Evolutionary conservation across 2,797 vertebrate species (phyloP), one percentile per base, ranked within the genome.

Genomic region (Etheostoma perlongum): DNA sequence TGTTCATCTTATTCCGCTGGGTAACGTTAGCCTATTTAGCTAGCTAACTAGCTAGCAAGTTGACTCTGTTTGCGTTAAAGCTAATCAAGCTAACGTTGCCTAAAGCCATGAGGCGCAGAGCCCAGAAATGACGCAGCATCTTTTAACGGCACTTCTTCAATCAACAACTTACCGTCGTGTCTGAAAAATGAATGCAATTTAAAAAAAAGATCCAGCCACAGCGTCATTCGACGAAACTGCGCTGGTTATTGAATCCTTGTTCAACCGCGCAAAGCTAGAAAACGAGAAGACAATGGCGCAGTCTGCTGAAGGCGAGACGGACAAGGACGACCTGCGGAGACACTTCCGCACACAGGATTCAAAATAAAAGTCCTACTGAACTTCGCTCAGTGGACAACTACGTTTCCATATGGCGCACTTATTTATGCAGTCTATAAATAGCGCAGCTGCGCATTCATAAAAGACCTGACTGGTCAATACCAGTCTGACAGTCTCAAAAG

Each of bases 121-220:
- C 18, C 33, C 2, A 5, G 0, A 15, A 18, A 48, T 86, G 86
- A 90, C 86, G 83, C 85, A 81, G 58, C 63, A 76, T 0, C 0
- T 58, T 72, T 47, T 16, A 36, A 18, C 13, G 2, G 0, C 2
- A 4, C 47, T 13, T 30, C 27, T 19, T n/a, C 8, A 5, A 27
- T 10, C 2, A 19, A 4, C 11, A 11, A 90, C 88, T 83, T 48
- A 90, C 86, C 77, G 58, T 70, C 1, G 47, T 2, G 19, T 55
- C 16, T 15, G 12, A 2, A 5, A 19, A 67, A 62, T 6, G 3
- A 49, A 11, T 2, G 2, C 7, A 40, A 14, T 3, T 23, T 42
- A 3, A 23, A 30, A 30, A 30, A 30, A 57, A 21, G 1, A 3
- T 8, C 2, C 16, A 2, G 13, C 0, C 25, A 6, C 0, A 0